These are phyloP conservation scores for Mayetiola destructor DNA, from an alignment of 2,888 invertebrate genomes.

Conservation along the genomic window DNA sequence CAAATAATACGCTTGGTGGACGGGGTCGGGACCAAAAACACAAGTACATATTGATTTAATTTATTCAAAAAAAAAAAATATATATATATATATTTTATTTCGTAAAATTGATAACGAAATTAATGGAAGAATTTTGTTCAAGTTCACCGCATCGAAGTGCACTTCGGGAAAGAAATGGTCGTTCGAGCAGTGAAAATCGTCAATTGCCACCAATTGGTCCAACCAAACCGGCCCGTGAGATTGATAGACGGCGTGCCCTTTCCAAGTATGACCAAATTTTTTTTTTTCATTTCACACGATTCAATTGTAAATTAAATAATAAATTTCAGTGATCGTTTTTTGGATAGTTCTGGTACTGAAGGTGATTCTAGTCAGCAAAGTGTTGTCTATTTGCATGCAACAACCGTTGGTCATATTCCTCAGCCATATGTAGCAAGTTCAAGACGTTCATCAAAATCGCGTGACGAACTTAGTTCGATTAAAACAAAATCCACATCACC, in stretches of 20 bases:
- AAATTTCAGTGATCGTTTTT: constrained; percentile 27
- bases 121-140: background rate
- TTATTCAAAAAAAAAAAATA: too few species aligned
- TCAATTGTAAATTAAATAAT: background rate
- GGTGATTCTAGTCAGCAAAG: constrained; percentile 67
- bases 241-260: constrained; percentile 25
- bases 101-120: background rate
- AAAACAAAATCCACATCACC: constrained; percentile 23
- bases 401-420: constrained; percentile 77
- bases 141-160: constrained; percentile 11
- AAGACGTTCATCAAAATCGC: constrained; percentile 39
- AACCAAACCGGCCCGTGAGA: constrained; percentile 34
- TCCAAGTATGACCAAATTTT: constrained; percentile 21
- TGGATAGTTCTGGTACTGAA: constrained; percentile 46
- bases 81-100: background rate
- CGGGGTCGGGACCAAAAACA: too few species aligned
- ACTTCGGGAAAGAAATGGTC: constrained; percentile 1
- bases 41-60: too few species aligned
- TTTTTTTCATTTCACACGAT: background rate
- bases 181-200: constrained; percentile 1
- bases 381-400: constrained; percentile 71
- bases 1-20: constrained; percentile 15
- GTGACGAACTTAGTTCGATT: constrained; percentile 49
- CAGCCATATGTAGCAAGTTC: constrained; percentile 45
- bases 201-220: constrained; percentile 25